phyloP scores from a whole-genome alignment of 2,888 invertebrate species.

The Melanostoma scalare region DNA sequence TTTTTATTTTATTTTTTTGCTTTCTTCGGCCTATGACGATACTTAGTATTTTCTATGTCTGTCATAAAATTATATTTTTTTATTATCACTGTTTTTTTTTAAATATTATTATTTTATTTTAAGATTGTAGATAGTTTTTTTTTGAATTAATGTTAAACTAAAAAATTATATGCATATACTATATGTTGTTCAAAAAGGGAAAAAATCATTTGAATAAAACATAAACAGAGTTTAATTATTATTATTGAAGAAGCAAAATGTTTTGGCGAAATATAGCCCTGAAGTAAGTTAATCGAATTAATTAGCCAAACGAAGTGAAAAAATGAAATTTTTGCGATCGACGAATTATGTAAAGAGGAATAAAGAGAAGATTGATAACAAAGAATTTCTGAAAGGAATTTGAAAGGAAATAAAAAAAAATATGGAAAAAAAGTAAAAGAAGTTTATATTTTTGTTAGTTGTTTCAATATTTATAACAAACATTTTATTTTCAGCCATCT shows the following conservation, averaged over 20 bases:
- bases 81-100: not conserved
- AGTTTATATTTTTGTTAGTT: constrained; percentile 3
- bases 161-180: constrained; percentile 32
- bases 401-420: constrained; percentile 46
- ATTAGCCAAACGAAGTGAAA: constrained; percentile 59
- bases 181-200: constrained; percentile 33
- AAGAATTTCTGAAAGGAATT: constrained; percentile 50
- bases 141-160: constrained; percentile 63
- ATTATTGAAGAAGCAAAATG: constrained; percentile 24
- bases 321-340: constrained; percentile 11
- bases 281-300: constrained; percentile 33
- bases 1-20: constrained; percentile 3
- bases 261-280: constrained; percentile 34
- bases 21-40: constrained; percentile 28
- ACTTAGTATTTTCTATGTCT: constrained; percentile 38
- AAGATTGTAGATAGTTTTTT: constrained; percentile 67
- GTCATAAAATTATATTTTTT: constrained; percentile 32
- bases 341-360: constrained; percentile 20
- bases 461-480: constrained; percentile 9
- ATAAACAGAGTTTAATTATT: constrained; percentile 38
- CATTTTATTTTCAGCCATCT: too few relatives aligned
- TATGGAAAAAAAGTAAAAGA: constrained; percentile 1
- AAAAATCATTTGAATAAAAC: constrained; percentile 42
- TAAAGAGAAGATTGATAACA: constrained; percentile 30
- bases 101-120: constrained; percentile 32